phyloP scores from a whole-genome alignment of 2,113 vertebrate species.

The Otolemur garnettii region DNA sequence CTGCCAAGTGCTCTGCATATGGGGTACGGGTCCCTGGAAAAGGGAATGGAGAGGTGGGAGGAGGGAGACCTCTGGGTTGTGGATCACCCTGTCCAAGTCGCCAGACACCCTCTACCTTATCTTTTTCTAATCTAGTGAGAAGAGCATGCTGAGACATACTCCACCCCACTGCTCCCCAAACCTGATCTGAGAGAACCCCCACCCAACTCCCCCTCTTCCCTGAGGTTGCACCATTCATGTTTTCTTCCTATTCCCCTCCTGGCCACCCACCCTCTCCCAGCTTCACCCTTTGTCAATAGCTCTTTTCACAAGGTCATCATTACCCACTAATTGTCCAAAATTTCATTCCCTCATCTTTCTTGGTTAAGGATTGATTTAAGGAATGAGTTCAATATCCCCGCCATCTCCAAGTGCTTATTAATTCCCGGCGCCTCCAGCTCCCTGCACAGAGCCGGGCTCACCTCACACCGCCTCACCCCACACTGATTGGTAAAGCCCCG shows the following conservation, averaged over 20 bases:
- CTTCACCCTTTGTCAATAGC: background rate
- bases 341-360: conserved; percentile 77
- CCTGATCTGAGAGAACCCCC: background rate
- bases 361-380: conserved; percentile 82
- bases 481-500: conserved; percentile 70
- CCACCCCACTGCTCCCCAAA: background rate
- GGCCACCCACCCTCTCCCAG: background rate
- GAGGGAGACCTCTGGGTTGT: background rate
- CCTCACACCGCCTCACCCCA: background rate
- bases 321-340: conserved; percentile 81
- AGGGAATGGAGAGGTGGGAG: background rate
- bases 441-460: background rate
- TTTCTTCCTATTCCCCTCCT: background rate
- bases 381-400: conserved; percentile 77
- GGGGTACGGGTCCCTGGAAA: background rate
- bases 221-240: accelerated
- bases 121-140: background rate
- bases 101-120: background rate
- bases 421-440: conserved; percentile 72
- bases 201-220: background rate
- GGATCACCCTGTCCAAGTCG: background rate
- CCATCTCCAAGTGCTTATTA: conserved; percentile 71
- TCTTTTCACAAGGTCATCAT: conserved; percentile 73
- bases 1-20: background rate
- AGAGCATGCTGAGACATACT: accelerated